phyloP scores from a whole-genome alignment of 2,888 invertebrate genomes.

The Dicranocentrus wangi region DNA sequence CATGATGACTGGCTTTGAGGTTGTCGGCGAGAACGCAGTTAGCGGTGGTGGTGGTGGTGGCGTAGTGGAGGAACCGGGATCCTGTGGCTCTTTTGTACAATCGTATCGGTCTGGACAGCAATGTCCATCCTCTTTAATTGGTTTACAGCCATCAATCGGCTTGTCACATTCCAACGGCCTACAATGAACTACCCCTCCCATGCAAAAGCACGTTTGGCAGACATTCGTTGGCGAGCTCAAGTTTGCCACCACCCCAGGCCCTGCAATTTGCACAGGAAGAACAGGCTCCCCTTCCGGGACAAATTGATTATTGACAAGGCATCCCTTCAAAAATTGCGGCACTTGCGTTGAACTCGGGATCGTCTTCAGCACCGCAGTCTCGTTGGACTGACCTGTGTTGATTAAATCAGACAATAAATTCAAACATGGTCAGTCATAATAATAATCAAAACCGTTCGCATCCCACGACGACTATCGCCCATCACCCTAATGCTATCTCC shows the following conservation, averaged over 20 bases:
- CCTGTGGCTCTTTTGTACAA: conserved; percentile 28
- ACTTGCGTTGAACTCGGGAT: conserved; percentile 69
- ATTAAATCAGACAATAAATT: no score
- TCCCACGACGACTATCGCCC: no score
- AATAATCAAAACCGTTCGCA: no score
- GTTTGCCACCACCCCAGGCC: conserved; percentile 22
- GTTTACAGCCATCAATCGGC: conserved; percentile 83
- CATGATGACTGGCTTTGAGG: neutral
- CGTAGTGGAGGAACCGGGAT: neutral
- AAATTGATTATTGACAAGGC: conserved; percentile 79
- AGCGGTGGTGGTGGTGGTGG: neutral
- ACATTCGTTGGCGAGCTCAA: conserved; percentile 70
- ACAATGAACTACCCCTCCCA: conserved; percentile 83
- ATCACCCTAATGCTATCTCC: no score
- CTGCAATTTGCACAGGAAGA: conserved; percentile 73
- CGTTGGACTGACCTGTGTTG: conserved; percentile 68
- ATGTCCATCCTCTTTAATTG: conserved; percentile 84
- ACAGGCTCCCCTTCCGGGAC: conserved; percentile 84
- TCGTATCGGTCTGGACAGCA: conserved; percentile 89
- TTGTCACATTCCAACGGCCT: conserved; percentile 85
- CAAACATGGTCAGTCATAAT: no score
- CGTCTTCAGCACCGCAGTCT: conserved; percentile 70
- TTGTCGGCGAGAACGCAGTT: neutral
- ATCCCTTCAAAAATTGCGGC: conserved; percentile 77
- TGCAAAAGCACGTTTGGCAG: conserved; percentile 88